Base-by-base conservation (phyloP, 2,113 vertebrate genomes). In the Bubo bubo region DNA sequence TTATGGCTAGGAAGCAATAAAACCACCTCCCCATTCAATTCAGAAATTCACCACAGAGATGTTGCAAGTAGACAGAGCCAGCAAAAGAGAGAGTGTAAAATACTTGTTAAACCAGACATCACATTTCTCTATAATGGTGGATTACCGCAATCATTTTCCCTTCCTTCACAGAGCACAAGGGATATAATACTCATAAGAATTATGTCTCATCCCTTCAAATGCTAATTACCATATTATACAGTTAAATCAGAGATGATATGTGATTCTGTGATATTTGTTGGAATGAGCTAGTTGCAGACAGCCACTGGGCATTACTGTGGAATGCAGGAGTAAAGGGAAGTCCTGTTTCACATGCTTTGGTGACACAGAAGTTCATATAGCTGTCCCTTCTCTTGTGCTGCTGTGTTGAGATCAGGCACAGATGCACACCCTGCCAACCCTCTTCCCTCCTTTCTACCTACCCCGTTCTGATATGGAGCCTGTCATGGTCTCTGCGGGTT, bases 1-100 rank as follows among this genome's bases (percentile, higher is more conserved):
- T 94, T 68, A 88, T 79, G 52, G 27, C 71, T 83, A 49, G 58
- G 77, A 96, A 93, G 66, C 27, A 73, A 91, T 94, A 90, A 86
- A 77, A 45, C n/a, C n/a, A 14, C 18, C 32, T 35, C 14, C 22
- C 6, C 5, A 2, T 76, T 74, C 64, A 35, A 22, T 68, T 79
- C 56, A 93, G 81, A 91, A 93, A 70, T 73, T 93, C 53, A 66
- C 74, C 53, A 58, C 70, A 73, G 53, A 86, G 74, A 64, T 73
- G 23, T 34, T 73, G 41, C 37, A 58, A 90, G 35, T 4, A 75
- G 70, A 86, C 53, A 43, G 41, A 67, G 87, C 32, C 60, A 87
- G 88, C 79, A 85, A 68, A 89, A 92, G 47, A 74, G 16, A 18
- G 60, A 84, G 39, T 64, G 52, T 68, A 79, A 94, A 94, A 88